A percentile compares a stretch with the other conserved stretches of the same genome.
These are phyloP conservation scores for Tetranychus cinnabarinus DNA, from an alignment of 1,140 invertebrate species.

Conservation along the genomic window DNA sequence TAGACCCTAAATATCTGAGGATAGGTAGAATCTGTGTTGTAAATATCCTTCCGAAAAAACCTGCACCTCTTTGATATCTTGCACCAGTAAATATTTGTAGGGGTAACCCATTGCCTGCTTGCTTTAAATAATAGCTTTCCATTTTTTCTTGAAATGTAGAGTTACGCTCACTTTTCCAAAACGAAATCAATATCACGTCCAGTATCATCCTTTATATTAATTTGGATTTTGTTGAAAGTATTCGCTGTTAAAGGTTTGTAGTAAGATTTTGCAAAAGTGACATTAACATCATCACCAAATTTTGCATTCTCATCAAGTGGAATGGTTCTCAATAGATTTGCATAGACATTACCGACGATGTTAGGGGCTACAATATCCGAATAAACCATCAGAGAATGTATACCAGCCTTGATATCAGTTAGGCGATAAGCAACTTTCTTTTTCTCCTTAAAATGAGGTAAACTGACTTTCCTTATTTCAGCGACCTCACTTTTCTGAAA, in stretches of 20 bases:
- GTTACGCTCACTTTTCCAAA: neutral
- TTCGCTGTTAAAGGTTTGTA: neutral
- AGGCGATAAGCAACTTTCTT: neutral
- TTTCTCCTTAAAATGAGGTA: neutral
- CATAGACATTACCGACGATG: neutral
- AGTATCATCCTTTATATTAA: neutral
- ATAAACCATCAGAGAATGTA: neutral
- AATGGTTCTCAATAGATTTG: neutral
- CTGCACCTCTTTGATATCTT: neutral
- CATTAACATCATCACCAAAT: neutral
- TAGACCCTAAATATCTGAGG: neutral
- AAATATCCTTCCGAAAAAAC: neutral
- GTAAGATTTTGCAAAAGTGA: neutral
- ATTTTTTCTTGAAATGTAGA: neutral
- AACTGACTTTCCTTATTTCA: neutral
- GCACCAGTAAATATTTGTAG: neutral
- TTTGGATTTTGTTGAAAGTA: neutral
- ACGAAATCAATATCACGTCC: neutral
- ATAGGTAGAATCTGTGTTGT: neutral
- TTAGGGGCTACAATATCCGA: neutral
- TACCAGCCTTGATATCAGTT: neutral
- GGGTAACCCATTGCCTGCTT: neutral
- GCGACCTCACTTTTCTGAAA: no score
- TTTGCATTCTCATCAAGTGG: neutral
- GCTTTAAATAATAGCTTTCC: neutral